Evolutionary conservation across 2,797 vertebrate genomes (phyloP).

Genomic region (Echiichthys vipera): DNA sequence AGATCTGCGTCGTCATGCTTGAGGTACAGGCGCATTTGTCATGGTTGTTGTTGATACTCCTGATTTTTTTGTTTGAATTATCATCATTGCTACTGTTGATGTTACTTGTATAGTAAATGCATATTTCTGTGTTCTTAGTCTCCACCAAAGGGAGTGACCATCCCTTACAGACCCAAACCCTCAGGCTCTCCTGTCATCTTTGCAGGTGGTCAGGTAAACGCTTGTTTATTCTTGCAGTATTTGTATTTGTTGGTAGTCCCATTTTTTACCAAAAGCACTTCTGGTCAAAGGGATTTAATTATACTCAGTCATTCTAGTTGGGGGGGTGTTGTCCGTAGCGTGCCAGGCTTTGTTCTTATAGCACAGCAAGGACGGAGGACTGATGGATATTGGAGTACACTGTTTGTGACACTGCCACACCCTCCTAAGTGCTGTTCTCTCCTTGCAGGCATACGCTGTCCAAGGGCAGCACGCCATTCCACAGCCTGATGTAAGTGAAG

Average conservation of each 20-base stretch:
- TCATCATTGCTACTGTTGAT: not conserved
- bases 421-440: conserved; percentile 79
- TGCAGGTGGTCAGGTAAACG: conserved; percentile 95
- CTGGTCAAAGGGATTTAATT: conserved; percentile 6
- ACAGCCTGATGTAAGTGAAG: conserved; percentile 98
- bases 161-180: conserved; percentile 96
- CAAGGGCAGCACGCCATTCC: conserved; percentile 99
- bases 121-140: conserved; percentile 81
- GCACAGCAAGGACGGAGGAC: conserved; percentile 42
- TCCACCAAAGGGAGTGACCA: conserved; percentile 95
- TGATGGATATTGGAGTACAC: conserved; percentile 56
- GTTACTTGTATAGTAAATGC: not conserved
- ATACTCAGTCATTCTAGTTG: not conserved
- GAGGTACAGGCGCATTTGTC: conserved; percentile 81
- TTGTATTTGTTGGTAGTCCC: not conserved
- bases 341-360: conserved; percentile 37
- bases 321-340: conserved; percentile 5
- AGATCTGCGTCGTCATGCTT: conserved; percentile 97
- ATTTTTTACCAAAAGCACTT: not conserved
- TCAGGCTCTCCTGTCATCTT: conserved; percentile 97
- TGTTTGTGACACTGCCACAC: conserved; percentile 57
- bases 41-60: not conserved
- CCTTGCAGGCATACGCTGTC: conserved; percentile 96
- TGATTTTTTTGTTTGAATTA: not conserved
- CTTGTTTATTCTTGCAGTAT: not conserved